Percentiles rank a stretch among this genome's conserved stretches.
These are phyloP conservation scores for Proteles cristata DNA, from an alignment of 2,113 vertebrate genomes.

Conservation along the genomic window DNA sequence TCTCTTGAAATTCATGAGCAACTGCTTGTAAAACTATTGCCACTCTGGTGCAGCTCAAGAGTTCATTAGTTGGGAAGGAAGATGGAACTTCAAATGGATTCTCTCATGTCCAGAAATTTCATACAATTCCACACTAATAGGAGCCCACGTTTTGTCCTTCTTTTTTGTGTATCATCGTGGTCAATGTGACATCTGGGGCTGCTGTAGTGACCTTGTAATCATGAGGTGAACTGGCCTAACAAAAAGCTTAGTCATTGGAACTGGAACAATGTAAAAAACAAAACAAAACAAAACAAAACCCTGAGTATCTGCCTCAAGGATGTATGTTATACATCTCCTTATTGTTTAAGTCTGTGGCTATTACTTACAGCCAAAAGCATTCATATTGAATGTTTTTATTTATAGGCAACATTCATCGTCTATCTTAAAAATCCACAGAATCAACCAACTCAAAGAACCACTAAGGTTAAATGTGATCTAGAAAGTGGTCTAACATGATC, in stretches of 20 bases:
- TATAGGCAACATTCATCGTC: background rate
- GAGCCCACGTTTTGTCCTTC: background rate
- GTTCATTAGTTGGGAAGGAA: background rate
- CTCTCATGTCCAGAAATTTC: background rate
- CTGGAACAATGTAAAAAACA: background rate
- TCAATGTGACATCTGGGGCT: background rate
- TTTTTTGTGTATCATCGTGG: background rate
- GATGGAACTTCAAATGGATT: background rate
- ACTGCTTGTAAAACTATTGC: background rate
- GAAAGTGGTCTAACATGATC: background rate
- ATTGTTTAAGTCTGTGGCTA: background rate
- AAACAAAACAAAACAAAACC: background rate
- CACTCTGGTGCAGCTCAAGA: background rate
- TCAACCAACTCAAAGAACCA: background rate
- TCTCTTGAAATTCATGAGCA: background rate
- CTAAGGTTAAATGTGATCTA: background rate
- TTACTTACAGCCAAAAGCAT: background rate
- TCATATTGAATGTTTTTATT: background rate
- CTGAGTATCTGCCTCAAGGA: background rate
- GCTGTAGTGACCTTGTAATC: background rate
- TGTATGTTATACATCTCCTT: background rate
- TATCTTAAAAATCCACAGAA: background rate
- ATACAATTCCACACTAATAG: background rate
- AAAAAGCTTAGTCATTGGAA: background rate
- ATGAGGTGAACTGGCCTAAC: background rate